These are phyloP conservation scores for Chelonus insularis DNA, from an alignment of 1,140 invertebrate species.

Conservation along the genomic window DNA sequence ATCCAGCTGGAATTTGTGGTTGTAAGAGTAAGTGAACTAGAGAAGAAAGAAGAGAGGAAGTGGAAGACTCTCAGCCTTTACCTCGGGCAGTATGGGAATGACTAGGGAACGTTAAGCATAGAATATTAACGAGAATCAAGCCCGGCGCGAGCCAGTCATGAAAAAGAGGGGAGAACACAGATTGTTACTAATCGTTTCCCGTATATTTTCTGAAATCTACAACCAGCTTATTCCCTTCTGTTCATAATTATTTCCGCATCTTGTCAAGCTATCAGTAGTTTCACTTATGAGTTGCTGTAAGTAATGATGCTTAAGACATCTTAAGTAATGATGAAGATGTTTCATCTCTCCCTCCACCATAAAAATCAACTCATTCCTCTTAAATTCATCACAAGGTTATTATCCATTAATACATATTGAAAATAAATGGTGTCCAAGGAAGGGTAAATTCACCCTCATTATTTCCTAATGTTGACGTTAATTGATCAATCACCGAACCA, in stretches of 20 bases:
- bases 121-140: conserved; percentile 5
- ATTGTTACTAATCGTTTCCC: conserved; percentile 7
- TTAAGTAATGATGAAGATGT: too few relatives aligned
- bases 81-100: conserved; percentile 1
- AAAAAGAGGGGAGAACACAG: conserved; percentile 4
- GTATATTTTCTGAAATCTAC: neutral
- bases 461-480: conserved; percentile 58
- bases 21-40: neutral
- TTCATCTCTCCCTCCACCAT: too few relatives aligned
- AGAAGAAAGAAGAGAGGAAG: neutral
- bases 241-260: conserved; percentile 3
- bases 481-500: conserved; percentile 52
- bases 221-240: neutral
- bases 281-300: neutral
- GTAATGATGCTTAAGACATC: too few relatives aligned
- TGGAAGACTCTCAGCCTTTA: neutral
- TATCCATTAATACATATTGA: too few relatives aligned
- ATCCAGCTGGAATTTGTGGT: too few relatives aligned
- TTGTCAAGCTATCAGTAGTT: neutral
- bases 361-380: too few relatives aligned
- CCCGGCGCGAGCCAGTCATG: neutral
- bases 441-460: conserved; percentile 45
- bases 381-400: too few relatives aligned
- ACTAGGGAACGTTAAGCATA: neutral
- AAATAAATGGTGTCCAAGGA: too few relatives aligned